phyloP scores from a whole-genome alignment of 2,888 invertebrate genomes.

The Diarsia brunnea region DNA sequence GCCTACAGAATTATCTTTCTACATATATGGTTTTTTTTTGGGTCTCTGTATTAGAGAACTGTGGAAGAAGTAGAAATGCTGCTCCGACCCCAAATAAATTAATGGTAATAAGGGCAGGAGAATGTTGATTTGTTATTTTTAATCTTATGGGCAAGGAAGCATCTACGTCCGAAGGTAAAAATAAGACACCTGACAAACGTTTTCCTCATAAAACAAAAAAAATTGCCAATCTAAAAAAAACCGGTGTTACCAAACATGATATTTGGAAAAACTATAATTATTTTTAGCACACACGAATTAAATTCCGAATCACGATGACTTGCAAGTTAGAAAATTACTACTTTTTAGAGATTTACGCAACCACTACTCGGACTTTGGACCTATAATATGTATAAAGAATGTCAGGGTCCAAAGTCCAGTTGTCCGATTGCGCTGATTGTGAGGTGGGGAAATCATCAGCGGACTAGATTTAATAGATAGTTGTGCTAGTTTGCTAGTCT shows the following conservation, averaged over 20 bases:
- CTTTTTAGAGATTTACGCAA: constrained; percentile 42
- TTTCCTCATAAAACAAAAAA: constrained; percentile 28
- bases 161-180: constrained; percentile 11
- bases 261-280: constrained; percentile 39
- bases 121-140: background rate
- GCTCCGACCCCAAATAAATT: no score
- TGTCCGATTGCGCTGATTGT: constrained; percentile 22
- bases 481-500: constrained; percentile 6
- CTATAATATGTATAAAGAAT: constrained; percentile 50
- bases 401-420: constrained; percentile 49
- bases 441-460: constrained; percentile 34
- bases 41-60: no score
- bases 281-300: constrained; percentile 25
- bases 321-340: constrained; percentile 32
- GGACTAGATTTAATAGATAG: constrained; percentile 21
- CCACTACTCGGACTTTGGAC: constrained; percentile 64
- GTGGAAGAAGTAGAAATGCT: no score
- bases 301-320: constrained; percentile 51
- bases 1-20: background rate
- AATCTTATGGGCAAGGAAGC: constrained; percentile 4
- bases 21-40: no score
- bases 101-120: no score
- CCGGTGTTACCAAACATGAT: constrained; percentile 35
- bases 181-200: constrained; percentile 11
- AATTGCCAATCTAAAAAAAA: constrained; percentile 38